phyloP scores from a whole-genome alignment of 1,140 invertebrate genomes.

The Psix sp. region DNA sequence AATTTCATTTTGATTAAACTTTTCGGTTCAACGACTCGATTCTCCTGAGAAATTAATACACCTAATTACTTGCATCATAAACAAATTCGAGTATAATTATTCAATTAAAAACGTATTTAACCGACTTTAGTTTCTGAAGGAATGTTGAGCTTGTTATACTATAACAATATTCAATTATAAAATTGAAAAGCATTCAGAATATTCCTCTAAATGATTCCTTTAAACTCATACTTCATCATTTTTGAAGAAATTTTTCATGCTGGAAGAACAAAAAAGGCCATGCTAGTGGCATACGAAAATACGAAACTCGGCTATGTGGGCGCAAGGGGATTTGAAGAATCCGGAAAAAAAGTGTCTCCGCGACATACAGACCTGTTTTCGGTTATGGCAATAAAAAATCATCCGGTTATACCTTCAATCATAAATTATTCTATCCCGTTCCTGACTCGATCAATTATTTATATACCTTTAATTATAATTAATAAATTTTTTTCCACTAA shows the following conservation, averaged over 20 bases:
- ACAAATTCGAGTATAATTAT: no score
- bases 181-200: no score
- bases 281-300: constrained; percentile 50
- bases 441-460: constrained; percentile 39
- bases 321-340: constrained; percentile 42
- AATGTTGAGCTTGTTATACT: no score
- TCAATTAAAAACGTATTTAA: no score
- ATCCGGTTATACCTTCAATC: constrained; percentile 20
- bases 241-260: constrained; percentile 42
- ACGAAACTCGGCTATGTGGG: constrained; percentile 37
- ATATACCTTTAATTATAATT: constrained; percentile 29
- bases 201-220: constrained; percentile 20
- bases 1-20: no score
- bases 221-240: constrained; percentile 53
- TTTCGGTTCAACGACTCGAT: no score
- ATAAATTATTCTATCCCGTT: constrained; percentile 51
- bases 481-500: constrained; percentile 9
- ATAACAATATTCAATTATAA: no score
- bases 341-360: constrained; percentile 51
- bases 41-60: no score
- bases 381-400: constrained; percentile 36
- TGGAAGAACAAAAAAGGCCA: constrained; percentile 27
- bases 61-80: no score
- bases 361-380: constrained; percentile 52
- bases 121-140: no score